A percentile compares a stretch with the other conserved stretches of the same genome.
These are phyloP conservation scores for Arge pagana DNA, from an alignment of 2,888 invertebrate species.

Conservation along the genomic window DNA sequence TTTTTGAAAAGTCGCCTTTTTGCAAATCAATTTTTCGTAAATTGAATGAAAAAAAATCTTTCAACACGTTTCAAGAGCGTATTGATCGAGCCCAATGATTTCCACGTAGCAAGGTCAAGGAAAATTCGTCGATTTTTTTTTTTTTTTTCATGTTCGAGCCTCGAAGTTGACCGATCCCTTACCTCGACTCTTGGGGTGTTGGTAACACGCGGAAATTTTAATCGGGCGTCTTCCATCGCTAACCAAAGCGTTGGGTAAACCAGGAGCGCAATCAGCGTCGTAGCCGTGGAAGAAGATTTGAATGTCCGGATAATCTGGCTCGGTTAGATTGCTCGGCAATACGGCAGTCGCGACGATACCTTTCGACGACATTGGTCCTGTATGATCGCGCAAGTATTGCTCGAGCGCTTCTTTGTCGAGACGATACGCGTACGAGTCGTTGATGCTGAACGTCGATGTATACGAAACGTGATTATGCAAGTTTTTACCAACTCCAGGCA, in stretches of 20 bases:
- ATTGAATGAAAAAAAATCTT: no score
- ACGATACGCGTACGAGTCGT: conserved; percentile 60
- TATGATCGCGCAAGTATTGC: conserved; percentile 65
- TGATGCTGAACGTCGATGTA: conserved; percentile 61
- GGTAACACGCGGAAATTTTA: conserved; percentile 64
- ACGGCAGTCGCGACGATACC: conserved; percentile 69
- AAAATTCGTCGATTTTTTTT: no score
- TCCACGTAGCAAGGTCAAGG: no score
- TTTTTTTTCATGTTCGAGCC: no score
- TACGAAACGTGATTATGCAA: conserved; percentile 72
- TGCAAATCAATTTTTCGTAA: no score
- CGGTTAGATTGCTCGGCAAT: conserved; percentile 65
- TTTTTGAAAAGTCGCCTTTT: no score
- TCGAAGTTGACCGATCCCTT: no score
- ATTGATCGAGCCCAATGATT: no score
- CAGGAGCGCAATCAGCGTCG: conserved; percentile 65
- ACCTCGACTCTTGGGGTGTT: conserved; percentile 72
- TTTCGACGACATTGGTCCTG: conserved; percentile 67
- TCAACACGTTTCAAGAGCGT: no score
- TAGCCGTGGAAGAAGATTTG: conserved; percentile 71
- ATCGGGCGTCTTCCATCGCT: conserved; percentile 48
- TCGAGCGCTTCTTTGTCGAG: conserved; percentile 67
- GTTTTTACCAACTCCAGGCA: conserved; percentile 73
- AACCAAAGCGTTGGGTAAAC: conserved; percentile 56
- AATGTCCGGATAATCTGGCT: conserved; percentile 67